Evolutionary conservation across 1,140 invertebrate species (phyloP).

Genomic region (Lasioglossum baleicum): DNA sequence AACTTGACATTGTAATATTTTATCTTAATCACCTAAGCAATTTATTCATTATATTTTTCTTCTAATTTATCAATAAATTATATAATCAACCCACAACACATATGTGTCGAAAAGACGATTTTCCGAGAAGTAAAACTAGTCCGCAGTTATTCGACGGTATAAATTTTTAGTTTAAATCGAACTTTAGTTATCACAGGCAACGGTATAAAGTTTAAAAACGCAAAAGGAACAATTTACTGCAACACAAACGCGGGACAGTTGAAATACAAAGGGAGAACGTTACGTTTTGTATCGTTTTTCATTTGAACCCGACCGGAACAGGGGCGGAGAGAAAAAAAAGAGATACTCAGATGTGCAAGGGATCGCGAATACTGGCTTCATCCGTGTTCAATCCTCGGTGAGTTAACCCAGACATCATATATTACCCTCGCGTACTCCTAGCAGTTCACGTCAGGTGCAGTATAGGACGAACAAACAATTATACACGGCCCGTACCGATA

Average conservation of each 20-base stretch:
- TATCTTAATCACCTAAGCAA: no score
- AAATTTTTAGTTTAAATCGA: no score
- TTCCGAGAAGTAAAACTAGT: no score
- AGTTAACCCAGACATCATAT: not conserved
- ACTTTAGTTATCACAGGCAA: no score
- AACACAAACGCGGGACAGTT: not conserved
- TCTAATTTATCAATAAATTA: no score
- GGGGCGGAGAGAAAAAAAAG: not conserved
- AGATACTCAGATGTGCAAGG: not conserved
- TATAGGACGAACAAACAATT: not conserved
- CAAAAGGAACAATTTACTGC: not conserved
- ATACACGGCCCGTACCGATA: not conserved
- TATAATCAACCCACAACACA: no score
- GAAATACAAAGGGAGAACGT: slow-evolving; percentile 20
- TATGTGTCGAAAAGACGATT: no score
- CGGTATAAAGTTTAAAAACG: not conserved
- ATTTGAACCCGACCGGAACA: not conserved
- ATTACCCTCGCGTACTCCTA: not conserved
- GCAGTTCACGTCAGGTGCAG: not conserved
- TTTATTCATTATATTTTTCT: no score
- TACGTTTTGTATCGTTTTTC: slow-evolving; percentile 19
- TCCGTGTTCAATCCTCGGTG: slow-evolving; percentile 26
- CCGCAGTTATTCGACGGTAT: no score
- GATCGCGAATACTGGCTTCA: slow-evolving; percentile 19
- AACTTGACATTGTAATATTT: no score